These are phyloP conservation scores for Ophioderma brevispina DNA, from an alignment of 35 echinoderm and acorn worm species.

Conservation along the genomic window DNA sequence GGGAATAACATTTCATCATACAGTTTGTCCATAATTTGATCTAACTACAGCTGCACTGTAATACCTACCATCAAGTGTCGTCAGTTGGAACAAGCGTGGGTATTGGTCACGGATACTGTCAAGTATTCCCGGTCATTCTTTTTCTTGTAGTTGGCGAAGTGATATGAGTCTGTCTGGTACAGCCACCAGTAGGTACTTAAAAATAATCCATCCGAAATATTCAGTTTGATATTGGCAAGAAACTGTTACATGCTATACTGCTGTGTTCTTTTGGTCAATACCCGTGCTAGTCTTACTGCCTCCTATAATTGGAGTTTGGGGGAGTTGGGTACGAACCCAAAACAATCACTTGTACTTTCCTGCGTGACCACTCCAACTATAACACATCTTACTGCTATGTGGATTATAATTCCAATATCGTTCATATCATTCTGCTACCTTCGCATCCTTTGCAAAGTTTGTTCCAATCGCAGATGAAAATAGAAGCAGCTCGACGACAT, in stretches of 20 bases:
- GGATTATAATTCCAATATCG: conserved; percentile 36
- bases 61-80: conserved; percentile 32
- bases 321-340: conserved; percentile 48
- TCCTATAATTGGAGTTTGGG: conserved; percentile 48
- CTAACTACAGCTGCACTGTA: conserved; percentile 27
- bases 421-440: conserved; percentile 47
- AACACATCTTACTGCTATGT: conserved; percentile 36
- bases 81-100: conserved; percentile 42
- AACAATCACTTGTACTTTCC: conserved; percentile 46
- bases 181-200: conserved; percentile 27
- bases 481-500: background rate
- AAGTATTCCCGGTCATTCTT: conserved; percentile 24
- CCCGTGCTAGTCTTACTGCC: conserved; percentile 45
- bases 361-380: conserved; percentile 22
- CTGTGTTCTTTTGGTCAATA: conserved; percentile 3
- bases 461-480: conserved; percentile 14
- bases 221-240: conserved; percentile 32
- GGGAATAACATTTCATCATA: conserved; percentile 50
- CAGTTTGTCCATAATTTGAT: conserved; percentile 31
- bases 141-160: conserved; percentile 38
- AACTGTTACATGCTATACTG: background rate
- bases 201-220: conserved; percentile 35
- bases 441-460: conserved; percentile 32
- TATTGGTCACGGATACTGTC: conserved; percentile 25
- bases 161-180: conserved; percentile 40